phyloP scores from a whole-genome alignment of 2,888 invertebrate species.

The Synergus gifuensis region DNA sequence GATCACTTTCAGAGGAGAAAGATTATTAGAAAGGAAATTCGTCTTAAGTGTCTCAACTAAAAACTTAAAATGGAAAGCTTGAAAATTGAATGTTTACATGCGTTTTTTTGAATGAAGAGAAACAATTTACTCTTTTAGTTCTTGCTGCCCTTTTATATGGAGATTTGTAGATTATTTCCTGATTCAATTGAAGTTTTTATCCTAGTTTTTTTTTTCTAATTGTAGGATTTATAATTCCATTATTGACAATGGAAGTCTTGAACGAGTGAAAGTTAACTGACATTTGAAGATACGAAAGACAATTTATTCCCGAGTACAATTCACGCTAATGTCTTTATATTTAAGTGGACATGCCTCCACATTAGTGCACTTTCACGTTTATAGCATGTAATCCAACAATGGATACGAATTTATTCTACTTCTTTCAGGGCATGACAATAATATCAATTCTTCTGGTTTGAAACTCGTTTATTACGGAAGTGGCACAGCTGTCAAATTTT shows the following conservation, averaged over 20 bases:
- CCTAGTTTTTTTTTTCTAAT: not conserved
- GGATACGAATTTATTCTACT: constrained; percentile 10
- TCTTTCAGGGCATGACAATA: constrained; percentile 1
- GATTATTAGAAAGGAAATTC: too few relatives aligned
- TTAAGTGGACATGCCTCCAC: constrained; percentile 9
- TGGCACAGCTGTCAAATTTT: not conserved
- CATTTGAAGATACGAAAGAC: constrained; percentile 26
- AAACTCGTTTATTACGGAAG: not conserved
- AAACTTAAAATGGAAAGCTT: not conserved
- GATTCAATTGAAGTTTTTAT: constrained; percentile 2
- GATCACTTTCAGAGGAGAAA: too few relatives aligned
- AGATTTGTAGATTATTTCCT: not conserved
- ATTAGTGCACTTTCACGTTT: constrained; percentile 31
- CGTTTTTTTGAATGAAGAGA: not conserved
- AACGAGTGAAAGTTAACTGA: constrained; percentile 28
- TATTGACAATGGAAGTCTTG: not conserved
- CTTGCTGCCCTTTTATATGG: not conserved
- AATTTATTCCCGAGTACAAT: constrained; percentile 22
- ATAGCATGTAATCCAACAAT: constrained; percentile 8
- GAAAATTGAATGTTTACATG: not conserved
- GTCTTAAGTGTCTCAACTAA: too few relatives aligned
- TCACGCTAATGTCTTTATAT: constrained; percentile 16
- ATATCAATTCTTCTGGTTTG: not conserved
- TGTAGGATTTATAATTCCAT: not conserved
- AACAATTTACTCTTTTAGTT: not conserved